Percentiles rank a stretch among this genome's conserved stretches.
These are phyloP conservation scores for Dinoponera quadriceps DNA, from an alignment of 1,140 invertebrate genomes.

Conservation along the genomic window DNA sequence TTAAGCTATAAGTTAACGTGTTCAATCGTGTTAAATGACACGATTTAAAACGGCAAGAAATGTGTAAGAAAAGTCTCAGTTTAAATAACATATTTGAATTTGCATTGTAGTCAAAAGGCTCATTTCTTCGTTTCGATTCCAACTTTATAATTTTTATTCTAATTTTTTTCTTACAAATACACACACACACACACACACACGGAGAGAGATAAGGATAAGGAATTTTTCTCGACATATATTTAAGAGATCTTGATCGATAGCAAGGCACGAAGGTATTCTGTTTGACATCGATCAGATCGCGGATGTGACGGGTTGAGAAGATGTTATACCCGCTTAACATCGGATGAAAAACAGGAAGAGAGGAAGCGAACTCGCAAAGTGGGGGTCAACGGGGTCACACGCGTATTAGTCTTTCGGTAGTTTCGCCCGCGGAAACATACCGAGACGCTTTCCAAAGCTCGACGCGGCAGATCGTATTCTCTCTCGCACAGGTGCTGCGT, in stretches of 20 bases:
- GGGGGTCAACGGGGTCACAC: conserved; percentile 41
- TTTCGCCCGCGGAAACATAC: conserved; percentile 39
- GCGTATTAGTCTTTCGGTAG: conserved; percentile 53
- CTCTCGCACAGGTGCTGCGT: conserved; percentile 25
- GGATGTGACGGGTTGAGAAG: not conserved
- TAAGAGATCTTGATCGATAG: not conserved
- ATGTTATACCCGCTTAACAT: not conserved
- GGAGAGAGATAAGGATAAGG: too few species aligned
- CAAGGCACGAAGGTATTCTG: not conserved
- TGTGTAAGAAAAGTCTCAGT: too few species aligned
- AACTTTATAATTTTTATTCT: too few species aligned
- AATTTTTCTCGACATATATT: not conserved
- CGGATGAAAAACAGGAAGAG: conserved; percentile 5
- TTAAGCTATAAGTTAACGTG: too few species aligned
- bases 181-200: too few species aligned
- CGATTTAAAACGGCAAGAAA: too few species aligned
- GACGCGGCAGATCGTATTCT: conserved; percentile 39
- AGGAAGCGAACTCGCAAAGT: conserved; percentile 7
- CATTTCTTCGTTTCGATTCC: too few species aligned
- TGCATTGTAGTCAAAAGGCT: too few species aligned
- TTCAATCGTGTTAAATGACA: too few species aligned
- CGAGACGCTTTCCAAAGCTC: conserved; percentile 50
- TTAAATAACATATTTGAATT: too few species aligned
- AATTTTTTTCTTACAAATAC: too few species aligned
- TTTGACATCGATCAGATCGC: not conserved